Base-by-base conservation (phyloP, 2,113 vertebrate genomes). In the Cranoglanis bouderius region DNA sequence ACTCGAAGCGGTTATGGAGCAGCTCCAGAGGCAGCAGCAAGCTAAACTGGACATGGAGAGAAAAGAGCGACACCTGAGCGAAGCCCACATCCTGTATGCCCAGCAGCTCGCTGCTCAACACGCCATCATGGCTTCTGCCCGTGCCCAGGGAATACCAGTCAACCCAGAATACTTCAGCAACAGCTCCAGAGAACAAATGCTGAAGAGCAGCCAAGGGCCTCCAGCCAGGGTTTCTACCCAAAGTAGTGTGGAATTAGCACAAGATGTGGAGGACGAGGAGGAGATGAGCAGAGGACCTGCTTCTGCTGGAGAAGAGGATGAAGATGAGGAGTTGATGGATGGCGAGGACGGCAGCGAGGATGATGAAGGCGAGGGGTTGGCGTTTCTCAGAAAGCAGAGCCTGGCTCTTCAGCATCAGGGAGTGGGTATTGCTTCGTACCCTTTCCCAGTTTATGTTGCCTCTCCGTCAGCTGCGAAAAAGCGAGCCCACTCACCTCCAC, bases 1-100 rank as follows among this genome's bases (percentile, higher is more conserved):
- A 94, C 94, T 97, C 82, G 95, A 96, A 90, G 97, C 96, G 2
- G 94, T 97, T 90, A 98, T 99, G 94, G 98, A 98, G 92, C 97
- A 98, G 88, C 95, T 97, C 91, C 97, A 98, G 90, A 97, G 96
- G 86, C 97, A 98, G 92, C 96, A 97, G 87, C 95, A 94, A 46
- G 93, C 94, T 65, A 95, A 97, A 74, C 92, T 96, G 92, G 96
- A 96, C 91, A 97, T 98, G 97, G 97, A 97, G 92, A 95, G 96
- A 57, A 97, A 97, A 85, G 97, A 96, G 90, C 95, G 95, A 88
- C 97, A 97, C 83, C 92, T 96, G 61, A 95, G 97, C 49, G 97
- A 98, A 82, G 93, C 96, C 84, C 97, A 96, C 89, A 94, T 97
- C 91, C 94, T 97, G 8, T 97, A 97, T 53, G 93, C 97, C n/a